Evolutionary conservation across 2,797 vertebrate genomes (phyloP).

Genomic region (Eurystomus glaucurus): DNA sequence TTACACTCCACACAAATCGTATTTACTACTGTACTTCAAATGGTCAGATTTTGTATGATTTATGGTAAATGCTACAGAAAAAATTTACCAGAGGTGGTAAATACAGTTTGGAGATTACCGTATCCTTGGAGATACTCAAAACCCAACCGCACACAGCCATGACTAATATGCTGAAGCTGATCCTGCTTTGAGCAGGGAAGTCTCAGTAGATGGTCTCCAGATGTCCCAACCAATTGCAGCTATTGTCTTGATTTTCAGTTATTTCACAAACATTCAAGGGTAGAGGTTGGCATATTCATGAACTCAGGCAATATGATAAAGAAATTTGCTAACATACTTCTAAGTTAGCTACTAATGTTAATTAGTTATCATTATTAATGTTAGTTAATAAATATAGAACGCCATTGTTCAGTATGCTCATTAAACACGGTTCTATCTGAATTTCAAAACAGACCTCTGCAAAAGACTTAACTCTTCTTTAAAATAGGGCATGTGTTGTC

Average conservation of each 20-base stretch:
- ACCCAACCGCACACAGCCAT: fast-evolving
- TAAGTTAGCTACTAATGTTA: not conserved
- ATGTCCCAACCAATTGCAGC: not conserved
- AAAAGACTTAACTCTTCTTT: not conserved
- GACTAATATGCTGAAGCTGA: not conserved
- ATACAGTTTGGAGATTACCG: not conserved
- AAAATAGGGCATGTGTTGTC: not conserved
- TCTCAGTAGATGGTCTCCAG: not conserved
- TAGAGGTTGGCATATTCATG: not conserved
- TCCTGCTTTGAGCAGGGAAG: not conserved
- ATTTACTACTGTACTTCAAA: not conserved
- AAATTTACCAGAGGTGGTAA: not conserved
- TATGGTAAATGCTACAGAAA: not conserved
- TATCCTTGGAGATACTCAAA: not conserved
- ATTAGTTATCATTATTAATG: too few species aligned
- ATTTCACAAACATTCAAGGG: not conserved
- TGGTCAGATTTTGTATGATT: not conserved
- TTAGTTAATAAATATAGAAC: not conserved
- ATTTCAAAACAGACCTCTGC: not conserved
- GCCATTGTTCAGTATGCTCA: not conserved
- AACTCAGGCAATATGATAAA: not conserved
- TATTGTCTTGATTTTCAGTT: not conserved
- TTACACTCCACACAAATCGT: not conserved
- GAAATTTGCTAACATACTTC: not conserved
- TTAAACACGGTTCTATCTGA: not conserved